phyloP scores from a whole-genome alignment of 2,888 invertebrate genomes.

The Rhamnusium bicolor region DNA sequence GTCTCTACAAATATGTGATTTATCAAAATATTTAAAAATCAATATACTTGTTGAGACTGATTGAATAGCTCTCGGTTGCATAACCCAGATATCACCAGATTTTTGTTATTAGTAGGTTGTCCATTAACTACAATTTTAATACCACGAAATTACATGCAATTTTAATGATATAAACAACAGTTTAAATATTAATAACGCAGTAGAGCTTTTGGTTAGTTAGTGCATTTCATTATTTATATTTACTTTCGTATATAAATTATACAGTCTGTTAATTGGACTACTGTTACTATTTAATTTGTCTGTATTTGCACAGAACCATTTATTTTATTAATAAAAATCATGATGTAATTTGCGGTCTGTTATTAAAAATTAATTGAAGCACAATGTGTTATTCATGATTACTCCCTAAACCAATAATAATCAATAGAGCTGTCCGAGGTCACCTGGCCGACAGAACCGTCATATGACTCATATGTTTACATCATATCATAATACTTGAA shows the following conservation, averaged over 20 bases:
- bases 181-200: not conserved
- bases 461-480: too few relatives aligned
- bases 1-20: slow-evolving; percentile 51
- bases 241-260: not conserved
- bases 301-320: not conserved
- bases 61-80: slow-evolving; percentile 38
- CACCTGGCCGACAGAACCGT: too few relatives aligned
- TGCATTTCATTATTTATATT: not conserved
- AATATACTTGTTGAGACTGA: slow-evolving; percentile 47
- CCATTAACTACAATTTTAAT: slow-evolving; percentile 32
- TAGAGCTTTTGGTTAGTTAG: not conserved
- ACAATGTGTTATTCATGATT: too few relatives aligned
- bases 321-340: not conserved
- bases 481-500: too few relatives aligned
- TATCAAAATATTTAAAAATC: slow-evolving; percentile 54
- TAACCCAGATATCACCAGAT: slow-evolving; percentile 19
- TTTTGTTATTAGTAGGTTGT: slow-evolving; percentile 31
- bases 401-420: too few relatives aligned
- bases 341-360: not conserved
- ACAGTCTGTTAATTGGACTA: not conserved
- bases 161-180: slow-evolving; percentile 11
- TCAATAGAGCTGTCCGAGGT: too few relatives aligned
- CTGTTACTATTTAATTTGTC: not conserved
- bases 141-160: slow-evolving; percentile 19
- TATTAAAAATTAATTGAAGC: not conserved